phyloP scores from a whole-genome alignment of 2,888 invertebrate species.

The Caenorhabditis uteleia region DNA sequence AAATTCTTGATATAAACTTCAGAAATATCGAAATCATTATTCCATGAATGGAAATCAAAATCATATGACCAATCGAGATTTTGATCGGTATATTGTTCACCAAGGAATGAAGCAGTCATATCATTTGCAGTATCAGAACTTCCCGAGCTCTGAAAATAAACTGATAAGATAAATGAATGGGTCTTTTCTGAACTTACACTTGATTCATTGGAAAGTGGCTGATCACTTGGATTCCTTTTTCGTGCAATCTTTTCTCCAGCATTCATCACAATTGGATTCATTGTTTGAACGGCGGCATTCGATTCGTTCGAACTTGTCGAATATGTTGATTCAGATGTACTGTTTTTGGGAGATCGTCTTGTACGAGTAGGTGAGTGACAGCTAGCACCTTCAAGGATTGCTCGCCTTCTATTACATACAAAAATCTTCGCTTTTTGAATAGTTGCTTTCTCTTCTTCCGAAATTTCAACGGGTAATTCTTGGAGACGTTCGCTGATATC shows the following conservation, averaged over 20 bases:
- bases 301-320: no score
- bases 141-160: no score
- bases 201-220: no score
- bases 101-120: constrained; percentile 16
- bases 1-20: constrained; percentile 38
- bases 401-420: constrained; percentile 31
- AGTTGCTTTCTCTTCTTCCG: constrained; percentile 12
- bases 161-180: no score
- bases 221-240: no score
- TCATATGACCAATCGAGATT: constrained; percentile 29
- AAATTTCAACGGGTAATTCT: constrained; percentile 28
- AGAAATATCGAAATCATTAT: constrained; percentile 14
- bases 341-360: constrained; percentile 19
- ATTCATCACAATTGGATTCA: no score
- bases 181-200: no score
- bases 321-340: no score
- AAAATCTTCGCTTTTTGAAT: constrained; percentile 26
- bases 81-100: constrained; percentile 35
- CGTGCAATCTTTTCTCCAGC: no score
- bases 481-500: constrained; percentile 14
- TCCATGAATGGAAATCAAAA: constrained; percentile 30
- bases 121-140: not conserved
- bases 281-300: no score
- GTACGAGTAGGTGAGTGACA: constrained; percentile 10
- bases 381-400: constrained; percentile 39